Evolutionary conservation across 2,797 vertebrate species (phyloP), one percentile per base, ranked within the genome.

Genomic region (Melanotaenia maccullochi): DNA sequence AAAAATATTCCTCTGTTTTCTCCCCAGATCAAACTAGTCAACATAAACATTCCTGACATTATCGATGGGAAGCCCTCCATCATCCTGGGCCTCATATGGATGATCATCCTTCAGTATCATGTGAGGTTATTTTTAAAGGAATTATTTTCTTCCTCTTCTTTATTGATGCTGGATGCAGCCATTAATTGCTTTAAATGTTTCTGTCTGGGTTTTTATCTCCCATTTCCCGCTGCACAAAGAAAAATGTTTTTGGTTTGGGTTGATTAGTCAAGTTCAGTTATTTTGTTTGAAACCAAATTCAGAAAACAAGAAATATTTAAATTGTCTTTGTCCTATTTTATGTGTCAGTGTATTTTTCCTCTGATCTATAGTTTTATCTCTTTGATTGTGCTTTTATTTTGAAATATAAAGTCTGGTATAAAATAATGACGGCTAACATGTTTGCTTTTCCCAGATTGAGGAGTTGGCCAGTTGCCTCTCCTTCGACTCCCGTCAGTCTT

Each of bases 1-100:
- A 4, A 16, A 28, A 42, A 42, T 16, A 4, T 42, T 44, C 63
- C 57, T 14, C 9, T 60, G 14, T 40, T 73, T 67, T 42, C 0
- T 57, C 35, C 24, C 1, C 90, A 99, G 98, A 96, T 99, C 84
- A 99, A 98, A 90, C 94, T 99, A 54, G 97, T 99, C 89, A 99
- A 99, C 94, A 98, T 99, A 88, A 96, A 98, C 90, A 95, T 98
- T 90, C 90, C 97, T 84, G 98, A 99, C 89, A 96, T 99, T 72
- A 93, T 97, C 62, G 96, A 97, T 68, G 98, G 98, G 35, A 98
- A 96, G 75, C 97, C 97, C 47, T 97, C 97, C 84, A 98, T 99
- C 89, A 96, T 99, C 87, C 95, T 99, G 80, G 97, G 98, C 74
- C 93, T 99, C 44, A 95, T 99, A 87, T 99, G 98, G 98, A 97